phyloP scores from a whole-genome alignment of 2,113 vertebrate species.

The Camarhynchus parvulus region DNA sequence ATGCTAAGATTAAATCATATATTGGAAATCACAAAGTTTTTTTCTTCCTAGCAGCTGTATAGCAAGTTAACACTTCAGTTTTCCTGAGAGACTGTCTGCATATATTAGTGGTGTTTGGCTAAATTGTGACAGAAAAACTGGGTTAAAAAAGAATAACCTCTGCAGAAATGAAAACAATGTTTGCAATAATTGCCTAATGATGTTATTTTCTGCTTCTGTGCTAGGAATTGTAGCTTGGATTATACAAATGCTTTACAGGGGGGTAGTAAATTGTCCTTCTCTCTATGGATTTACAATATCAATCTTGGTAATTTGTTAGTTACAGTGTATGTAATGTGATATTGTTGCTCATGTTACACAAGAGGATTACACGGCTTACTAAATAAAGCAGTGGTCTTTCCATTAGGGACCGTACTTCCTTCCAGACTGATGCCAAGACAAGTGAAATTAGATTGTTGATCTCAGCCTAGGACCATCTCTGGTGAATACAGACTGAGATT shows the following conservation, averaged over 20 bases:
- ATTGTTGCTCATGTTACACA: slow-evolving; percentile 72
- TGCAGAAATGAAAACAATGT: neutral
- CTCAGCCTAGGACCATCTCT: slow-evolving; percentile 49
- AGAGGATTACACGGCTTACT: slow-evolving; percentile 67
- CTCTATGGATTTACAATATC: slow-evolving; percentile 68
- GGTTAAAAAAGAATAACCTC: slow-evolving; percentile 20
- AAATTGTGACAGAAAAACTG: slow-evolving; percentile 27
- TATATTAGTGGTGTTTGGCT: slow-evolving; percentile 13
- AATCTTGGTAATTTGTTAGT: slow-evolving; percentile 74
- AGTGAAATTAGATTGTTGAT: slow-evolving; percentile 56
- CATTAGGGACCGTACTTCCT: slow-evolving; percentile 57
- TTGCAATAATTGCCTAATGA: slow-evolving; percentile 49
- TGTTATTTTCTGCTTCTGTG: slow-evolving; percentile 40
- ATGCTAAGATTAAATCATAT: neutral
- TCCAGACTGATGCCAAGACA: slow-evolving; percentile 44
- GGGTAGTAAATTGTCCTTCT: slow-evolving; percentile 63
- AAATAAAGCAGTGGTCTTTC: slow-evolving; percentile 71
- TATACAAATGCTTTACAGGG: slow-evolving; percentile 37
- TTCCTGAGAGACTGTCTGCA: slow-evolving; percentile 22
- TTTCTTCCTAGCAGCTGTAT: slow-evolving; percentile 16
- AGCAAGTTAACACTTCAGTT: slow-evolving; percentile 5
- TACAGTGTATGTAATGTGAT: slow-evolving; percentile 67
- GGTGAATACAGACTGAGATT: neutral
- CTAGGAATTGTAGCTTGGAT: slow-evolving; percentile 38
- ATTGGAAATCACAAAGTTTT: slow-evolving; percentile 4